Evolutionary conservation across 2,888 invertebrate genomes (phyloP).

Genomic region (Oligia fasciuncula): DNA sequence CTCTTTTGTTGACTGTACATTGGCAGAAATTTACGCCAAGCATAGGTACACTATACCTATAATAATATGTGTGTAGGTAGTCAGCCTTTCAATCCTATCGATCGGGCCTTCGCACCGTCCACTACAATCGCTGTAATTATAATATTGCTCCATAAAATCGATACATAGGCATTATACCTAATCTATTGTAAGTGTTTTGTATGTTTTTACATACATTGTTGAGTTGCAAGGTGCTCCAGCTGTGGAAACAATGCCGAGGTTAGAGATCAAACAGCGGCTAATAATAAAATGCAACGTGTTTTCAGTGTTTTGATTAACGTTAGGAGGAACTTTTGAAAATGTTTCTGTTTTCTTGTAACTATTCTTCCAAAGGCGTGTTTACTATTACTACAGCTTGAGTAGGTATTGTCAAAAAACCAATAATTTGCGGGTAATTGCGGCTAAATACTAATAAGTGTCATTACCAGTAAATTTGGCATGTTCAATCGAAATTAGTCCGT

Average conservation of each 20-base stretch:
- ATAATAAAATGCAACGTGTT: constrained; percentile 59
- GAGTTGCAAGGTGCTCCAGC: constrained; percentile 48
- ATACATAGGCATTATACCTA: not conserved
- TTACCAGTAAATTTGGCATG: not conserved
- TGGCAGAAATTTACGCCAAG: not conserved
- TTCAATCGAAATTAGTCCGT: not conserved
- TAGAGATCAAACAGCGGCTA: constrained; percentile 66
- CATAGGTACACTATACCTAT: too few relatives aligned
- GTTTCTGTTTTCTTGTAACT: not conserved
- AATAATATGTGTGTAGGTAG: not conserved
- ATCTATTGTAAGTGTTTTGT: constrained; percentile 41
- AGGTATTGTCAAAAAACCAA: too few relatives aligned
- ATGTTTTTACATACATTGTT: constrained; percentile 60
- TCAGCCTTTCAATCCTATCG: not conserved
- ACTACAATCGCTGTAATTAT: constrained; percentile 9
- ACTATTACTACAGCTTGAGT: not conserved
- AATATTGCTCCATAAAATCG: constrained; percentile 22
- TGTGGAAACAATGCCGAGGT: constrained; percentile 66
- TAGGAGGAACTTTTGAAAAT: not conserved
- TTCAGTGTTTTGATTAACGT: constrained; percentile 33
- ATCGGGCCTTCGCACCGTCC: constrained; percentile 3
- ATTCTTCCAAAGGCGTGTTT: not conserved
- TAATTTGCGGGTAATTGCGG: not conserved
- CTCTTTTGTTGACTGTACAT: not conserved
- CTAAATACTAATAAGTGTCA: not conserved